Percentiles rank a stretch among this genome's conserved stretches.
Conservation (phyloP, 2,888 invertebrate genomes). For the Torymus texanus region DNA sequence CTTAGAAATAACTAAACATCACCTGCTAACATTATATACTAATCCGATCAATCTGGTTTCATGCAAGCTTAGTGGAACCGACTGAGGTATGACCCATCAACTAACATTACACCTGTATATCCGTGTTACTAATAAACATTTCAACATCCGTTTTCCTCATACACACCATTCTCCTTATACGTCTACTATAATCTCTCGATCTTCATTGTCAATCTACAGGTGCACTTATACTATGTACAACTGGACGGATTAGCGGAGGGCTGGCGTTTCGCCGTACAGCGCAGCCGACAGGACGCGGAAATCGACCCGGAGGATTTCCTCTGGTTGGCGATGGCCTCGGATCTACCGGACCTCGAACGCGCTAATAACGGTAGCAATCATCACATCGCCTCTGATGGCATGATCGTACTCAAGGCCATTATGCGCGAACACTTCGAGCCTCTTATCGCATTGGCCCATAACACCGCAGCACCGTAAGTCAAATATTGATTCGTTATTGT, state of each 20-base stretch:
- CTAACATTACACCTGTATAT: too few relatives aligned
- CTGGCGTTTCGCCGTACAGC: conserved; percentile 82
- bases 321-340: conserved; percentile 86
- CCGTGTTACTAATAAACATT: too few relatives aligned
- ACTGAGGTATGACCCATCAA: conserved; percentile 29
- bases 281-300: conserved; percentile 80
- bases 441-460: conserved; percentile 85
- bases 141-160: too few relatives aligned
- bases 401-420: conserved; percentile 68
- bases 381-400: conserved; percentile 69
- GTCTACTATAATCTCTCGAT: background rate
- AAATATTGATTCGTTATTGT: background rate
- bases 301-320: conserved; percentile 81
- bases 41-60: conserved; percentile 27
- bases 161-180: too few relatives aligned
- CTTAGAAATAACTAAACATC: too few relatives aligned
- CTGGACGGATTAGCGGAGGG: conserved; percentile 87
- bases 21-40: background rate
- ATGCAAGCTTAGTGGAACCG: conserved; percentile 31
- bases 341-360: conserved; percentile 82
- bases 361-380: conserved; percentile 71
- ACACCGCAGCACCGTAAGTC: conserved; percentile 83
- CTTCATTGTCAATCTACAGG: conserved; percentile 72
- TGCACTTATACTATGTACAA: conserved; percentile 86
- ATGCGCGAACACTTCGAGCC: conserved; percentile 63